Conservation (phyloP, 2,888 invertebrate species). For the Andricus quercusramuli region DNA sequence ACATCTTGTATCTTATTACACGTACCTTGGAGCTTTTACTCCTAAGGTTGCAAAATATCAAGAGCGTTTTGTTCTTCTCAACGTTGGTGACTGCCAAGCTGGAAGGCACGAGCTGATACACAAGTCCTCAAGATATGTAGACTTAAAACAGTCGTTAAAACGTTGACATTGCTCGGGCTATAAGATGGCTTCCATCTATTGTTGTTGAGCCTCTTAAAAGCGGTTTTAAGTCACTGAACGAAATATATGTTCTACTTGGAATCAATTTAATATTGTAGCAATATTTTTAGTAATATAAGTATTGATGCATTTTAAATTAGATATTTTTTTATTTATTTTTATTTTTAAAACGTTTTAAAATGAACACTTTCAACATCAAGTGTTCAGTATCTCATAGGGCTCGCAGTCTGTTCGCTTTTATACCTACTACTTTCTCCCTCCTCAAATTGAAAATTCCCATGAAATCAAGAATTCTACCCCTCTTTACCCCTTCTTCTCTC, state of each 20-base stretch:
- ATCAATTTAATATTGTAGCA: neutral
- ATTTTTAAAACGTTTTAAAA: too few species aligned
- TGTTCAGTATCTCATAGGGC: too few species aligned
- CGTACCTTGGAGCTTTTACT: neutral
- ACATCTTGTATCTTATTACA: constrained; percentile 2
- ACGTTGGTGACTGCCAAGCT: neutral
- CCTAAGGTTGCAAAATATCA: neutral
- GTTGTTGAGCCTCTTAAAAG: constrained; percentile 29
- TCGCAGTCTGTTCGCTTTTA: too few species aligned
- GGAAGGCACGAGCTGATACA: neutral
- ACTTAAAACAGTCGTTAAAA: constrained; percentile 31
- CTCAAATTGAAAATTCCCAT: too few species aligned
- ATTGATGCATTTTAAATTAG: too few species aligned
- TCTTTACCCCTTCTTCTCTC: too few species aligned
- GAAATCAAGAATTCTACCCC: too few species aligned
- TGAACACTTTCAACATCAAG: too few species aligned
- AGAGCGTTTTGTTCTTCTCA: neutral
- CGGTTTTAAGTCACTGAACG: constrained; percentile 12
- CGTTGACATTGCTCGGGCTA: neutral
- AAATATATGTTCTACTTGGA: neutral
- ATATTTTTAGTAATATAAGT: too few species aligned
- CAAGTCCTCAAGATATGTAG: neutral
- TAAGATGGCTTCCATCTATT: constrained; percentile 22
- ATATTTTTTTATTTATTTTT: too few species aligned
- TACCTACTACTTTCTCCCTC: too few species aligned